Conservation (phyloP, 2,797 vertebrate species). For the Selene dorsalis region DNA sequence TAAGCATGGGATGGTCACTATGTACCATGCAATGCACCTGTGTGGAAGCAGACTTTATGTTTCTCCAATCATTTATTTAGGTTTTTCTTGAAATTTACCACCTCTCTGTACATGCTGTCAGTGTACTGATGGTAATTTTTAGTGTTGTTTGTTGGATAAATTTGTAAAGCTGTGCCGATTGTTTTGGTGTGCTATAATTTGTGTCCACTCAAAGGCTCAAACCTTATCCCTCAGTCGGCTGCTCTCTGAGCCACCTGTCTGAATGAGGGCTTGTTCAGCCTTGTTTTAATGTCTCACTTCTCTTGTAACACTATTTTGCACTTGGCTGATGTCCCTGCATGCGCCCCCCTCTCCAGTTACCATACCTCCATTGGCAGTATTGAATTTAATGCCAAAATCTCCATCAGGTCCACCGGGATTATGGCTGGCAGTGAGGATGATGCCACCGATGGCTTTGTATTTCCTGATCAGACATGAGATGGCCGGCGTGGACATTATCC, state of each 20-base stretch:
- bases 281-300: slow-evolving; percentile 52
- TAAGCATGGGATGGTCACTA: too few relatives aligned
- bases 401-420: slow-evolving; percentile 93
- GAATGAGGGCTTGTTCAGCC: slow-evolving; percentile 19
- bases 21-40: too few relatives aligned
- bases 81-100: too few relatives aligned
- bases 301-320: slow-evolving; percentile 62
- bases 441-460: slow-evolving; percentile 95
- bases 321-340: slow-evolving; percentile 43
- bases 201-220: slow-evolving; percentile 7
- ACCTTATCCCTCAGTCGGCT: slow-evolving; percentile 6
- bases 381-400: slow-evolving; percentile 97
- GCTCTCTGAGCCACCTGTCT: slow-evolving; percentile 9
- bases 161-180: not conserved
- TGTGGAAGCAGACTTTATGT: too few relatives aligned
- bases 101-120: not conserved
- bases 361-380: slow-evolving; percentile 93
- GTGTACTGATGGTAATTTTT: not conserved
- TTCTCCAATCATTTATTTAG: too few relatives aligned
- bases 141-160: not conserved
- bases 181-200: not conserved
- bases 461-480: slow-evolving; percentile 95
- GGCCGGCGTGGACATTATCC: slow-evolving; percentile 94
- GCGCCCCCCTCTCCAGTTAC: slow-evolving; percentile 59
- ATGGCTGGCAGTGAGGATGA: slow-evolving; percentile 94